Percentiles rank a stretch among this genome's conserved stretches.
These are phyloP conservation scores for Uropetala carovei DNA, from an alignment of 2,888 invertebrate species.

Conservation along the genomic window DNA sequence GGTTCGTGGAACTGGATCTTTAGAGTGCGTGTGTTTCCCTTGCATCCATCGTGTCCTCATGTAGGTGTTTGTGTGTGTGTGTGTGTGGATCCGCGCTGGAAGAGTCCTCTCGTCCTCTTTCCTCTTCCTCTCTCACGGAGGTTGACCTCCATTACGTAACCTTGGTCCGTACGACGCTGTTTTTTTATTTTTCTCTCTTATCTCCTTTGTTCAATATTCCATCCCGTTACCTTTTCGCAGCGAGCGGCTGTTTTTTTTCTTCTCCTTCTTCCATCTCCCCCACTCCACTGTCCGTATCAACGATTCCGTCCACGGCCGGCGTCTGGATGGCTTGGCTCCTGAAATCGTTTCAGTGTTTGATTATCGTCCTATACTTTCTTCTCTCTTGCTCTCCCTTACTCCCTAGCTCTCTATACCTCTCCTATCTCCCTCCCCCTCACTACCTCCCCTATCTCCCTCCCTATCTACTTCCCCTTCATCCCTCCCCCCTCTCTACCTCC, in stretches of 20 bases:
- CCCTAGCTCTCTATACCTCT: background rate
- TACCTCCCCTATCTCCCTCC: background rate
- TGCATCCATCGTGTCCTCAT: too few relatives aligned
- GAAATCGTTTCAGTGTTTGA: constrained; percentile 59
- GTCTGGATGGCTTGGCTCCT: constrained; percentile 46
- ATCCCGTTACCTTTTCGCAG: background rate
- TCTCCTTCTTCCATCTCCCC: background rate
- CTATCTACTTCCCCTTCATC: background rate
- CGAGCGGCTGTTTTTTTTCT: background rate
- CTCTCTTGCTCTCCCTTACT: background rate
- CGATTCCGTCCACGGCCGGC: constrained; percentile 50
- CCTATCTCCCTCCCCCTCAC: background rate
- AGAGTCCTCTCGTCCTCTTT: background rate
- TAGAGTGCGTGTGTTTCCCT: too few relatives aligned
- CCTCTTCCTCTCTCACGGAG: background rate
- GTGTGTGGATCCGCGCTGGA: too few relatives aligned
- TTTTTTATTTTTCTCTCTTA: constrained; percentile 5
- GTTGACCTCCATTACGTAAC: constrained; percentile 6
- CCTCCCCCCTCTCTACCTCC: background rate
- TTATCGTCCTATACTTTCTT: background rate
- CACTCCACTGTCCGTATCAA: background rate
- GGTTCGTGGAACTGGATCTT: too few relatives aligned
- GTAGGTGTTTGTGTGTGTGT: too few relatives aligned
- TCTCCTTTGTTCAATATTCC: constrained; percentile 42
- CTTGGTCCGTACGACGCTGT: background rate